Percentiles rank a stretch among this genome's conserved stretches.
phyloP scores from a whole-genome alignment of 2,797 vertebrate genomes.

The Loris lydekkerianus region DNA sequence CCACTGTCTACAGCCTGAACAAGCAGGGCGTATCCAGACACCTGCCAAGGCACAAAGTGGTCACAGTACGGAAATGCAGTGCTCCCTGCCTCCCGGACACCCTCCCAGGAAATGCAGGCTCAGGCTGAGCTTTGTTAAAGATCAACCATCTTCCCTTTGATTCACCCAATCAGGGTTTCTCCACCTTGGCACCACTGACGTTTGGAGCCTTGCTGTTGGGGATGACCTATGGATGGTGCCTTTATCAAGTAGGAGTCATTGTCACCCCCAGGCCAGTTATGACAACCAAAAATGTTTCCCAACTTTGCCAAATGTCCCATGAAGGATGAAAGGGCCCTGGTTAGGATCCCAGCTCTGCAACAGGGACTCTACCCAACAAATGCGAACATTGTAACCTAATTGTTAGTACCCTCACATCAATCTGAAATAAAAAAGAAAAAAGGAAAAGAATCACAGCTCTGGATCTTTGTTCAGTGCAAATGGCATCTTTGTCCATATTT shows the following conservation, averaged over 20 bases:
- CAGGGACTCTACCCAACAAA: too few species aligned
- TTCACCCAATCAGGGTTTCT: not conserved
- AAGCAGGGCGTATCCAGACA: slow-evolving; percentile 94
- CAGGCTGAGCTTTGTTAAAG: not conserved
- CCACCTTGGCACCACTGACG: not conserved
- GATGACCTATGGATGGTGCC: not conserved
- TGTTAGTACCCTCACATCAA: too few species aligned
- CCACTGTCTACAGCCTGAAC: slow-evolving; percentile 95
- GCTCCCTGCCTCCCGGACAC: not conserved
- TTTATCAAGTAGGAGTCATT: not conserved
- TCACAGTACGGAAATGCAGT: fast-evolving
- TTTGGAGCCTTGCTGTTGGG: not conserved
- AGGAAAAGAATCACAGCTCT: not conserved
- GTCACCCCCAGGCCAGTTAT: not conserved
- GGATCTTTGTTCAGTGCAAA: not conserved
- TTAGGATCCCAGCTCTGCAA: not conserved
- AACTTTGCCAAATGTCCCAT: not conserved
- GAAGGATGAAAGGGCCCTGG: fast-evolving
- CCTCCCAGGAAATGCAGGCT: not conserved
- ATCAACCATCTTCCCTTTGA: not conserved
- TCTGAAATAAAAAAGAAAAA: too few species aligned
- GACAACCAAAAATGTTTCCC: not conserved
- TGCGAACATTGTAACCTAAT: too few species aligned
- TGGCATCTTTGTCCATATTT: not conserved
- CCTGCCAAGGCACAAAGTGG: slow-evolving; percentile 87